phyloP scores from a whole-genome alignment of 1,140 invertebrate species.

The Antheraea mylitta region DNA sequence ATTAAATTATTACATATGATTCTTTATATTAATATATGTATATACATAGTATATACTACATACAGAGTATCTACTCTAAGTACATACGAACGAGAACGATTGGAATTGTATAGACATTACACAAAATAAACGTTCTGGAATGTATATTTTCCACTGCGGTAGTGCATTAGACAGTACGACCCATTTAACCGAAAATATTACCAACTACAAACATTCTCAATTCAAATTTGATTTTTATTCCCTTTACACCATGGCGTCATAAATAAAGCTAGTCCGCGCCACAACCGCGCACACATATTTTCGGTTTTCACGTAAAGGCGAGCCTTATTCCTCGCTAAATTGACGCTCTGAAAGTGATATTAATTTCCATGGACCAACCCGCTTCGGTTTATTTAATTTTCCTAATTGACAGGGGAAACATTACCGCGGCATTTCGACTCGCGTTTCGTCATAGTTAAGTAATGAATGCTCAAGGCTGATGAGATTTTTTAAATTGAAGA shows the following conservation, averaged over 20 bases:
- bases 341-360: conserved; percentile 45
- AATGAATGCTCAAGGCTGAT: conserved; percentile 36
- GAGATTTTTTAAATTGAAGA: conserved; percentile 42
- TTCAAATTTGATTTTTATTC: conserved; percentile 12
- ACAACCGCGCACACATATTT: conserved; percentile 18
- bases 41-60: too few species aligned
- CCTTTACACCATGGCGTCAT: neutral
- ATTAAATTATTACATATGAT: too few species aligned
- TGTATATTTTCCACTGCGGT: neutral
- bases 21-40: too few species aligned
- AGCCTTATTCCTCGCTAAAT: conserved; percentile 30
- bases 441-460: conserved; percentile 30
- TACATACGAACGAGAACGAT: too few species aligned
- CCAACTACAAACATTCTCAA: conserved; percentile 6
- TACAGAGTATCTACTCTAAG: too few species aligned
- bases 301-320: conserved; percentile 17
- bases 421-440: conserved; percentile 22
- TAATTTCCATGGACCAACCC: conserved; percentile 42
- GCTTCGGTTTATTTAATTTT: conserved; percentile 55
- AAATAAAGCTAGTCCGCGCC: conserved; percentile 14
- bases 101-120: neutral
- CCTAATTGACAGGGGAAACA: conserved; percentile 54
- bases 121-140: neutral
- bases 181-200: conserved; percentile 11
- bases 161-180: conserved; percentile 4